Evolutionary conservation across 1,140 invertebrate species (phyloP).

Genomic region (Gonatopus flavifemur): DNA sequence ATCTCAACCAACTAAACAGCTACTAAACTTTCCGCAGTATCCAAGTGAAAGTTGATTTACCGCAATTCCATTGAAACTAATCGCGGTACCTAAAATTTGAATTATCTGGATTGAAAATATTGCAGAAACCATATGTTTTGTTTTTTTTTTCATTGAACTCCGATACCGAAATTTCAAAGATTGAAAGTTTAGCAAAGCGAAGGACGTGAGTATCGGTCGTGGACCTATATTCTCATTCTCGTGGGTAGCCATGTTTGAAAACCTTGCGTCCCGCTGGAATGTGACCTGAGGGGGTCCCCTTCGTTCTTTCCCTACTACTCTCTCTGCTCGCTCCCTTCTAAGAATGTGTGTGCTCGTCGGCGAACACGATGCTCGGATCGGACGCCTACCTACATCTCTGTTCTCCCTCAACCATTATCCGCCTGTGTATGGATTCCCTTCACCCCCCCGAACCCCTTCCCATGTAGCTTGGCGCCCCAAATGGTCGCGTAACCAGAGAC

Average conservation of each 20-base stretch:
- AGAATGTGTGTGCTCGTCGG: conserved; percentile 20
- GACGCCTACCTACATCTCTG: conserved; percentile 34
- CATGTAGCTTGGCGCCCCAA: conserved; percentile 54
- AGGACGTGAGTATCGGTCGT: conserved; percentile 54
- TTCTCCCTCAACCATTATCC: conserved; percentile 13
- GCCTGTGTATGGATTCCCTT: conserved; percentile 3
- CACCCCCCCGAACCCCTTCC: conserved; percentile 13
- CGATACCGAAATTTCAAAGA: too few relatives aligned
- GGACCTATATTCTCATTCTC: conserved; percentile 59
- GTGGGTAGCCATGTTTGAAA: conserved; percentile 55
- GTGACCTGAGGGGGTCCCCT: conserved; percentile 40
- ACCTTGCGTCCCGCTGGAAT: conserved; percentile 53
- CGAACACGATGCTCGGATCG: conserved; percentile 25
- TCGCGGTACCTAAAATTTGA: too few relatives aligned
- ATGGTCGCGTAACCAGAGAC: conserved; percentile 59
- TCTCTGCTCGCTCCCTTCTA: conserved; percentile 13
- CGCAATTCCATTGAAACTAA: too few relatives aligned
- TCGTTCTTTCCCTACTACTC: conserved; percentile 27
- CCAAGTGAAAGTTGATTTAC: too few relatives aligned
- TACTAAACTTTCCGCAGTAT: too few relatives aligned
- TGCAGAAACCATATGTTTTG: too few relatives aligned
- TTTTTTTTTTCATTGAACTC: too few relatives aligned
- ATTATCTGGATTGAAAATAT: too few relatives aligned
- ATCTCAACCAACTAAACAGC: too few relatives aligned
- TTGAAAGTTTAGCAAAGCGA: too few relatives aligned